Evolutionary conservation across 2,888 invertebrate species (phyloP).

Genomic region (Apamea epomidion): DNA sequence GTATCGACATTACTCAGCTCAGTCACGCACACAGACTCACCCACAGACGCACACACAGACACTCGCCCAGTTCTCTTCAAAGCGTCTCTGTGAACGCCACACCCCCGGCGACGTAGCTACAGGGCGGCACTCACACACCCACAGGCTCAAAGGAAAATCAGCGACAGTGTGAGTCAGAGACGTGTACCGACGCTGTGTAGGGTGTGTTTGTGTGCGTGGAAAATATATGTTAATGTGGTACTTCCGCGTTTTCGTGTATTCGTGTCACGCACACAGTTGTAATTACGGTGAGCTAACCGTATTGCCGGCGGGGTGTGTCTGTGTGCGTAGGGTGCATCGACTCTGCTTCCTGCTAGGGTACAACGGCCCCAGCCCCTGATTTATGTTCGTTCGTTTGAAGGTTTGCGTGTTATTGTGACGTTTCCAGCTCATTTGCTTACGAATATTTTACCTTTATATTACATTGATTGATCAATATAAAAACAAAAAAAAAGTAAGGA

Average conservation of each 20-base stretch:
- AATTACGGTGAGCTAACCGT: slow-evolving; percentile 38
- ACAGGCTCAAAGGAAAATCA: slow-evolving; percentile 71
- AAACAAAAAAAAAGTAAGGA: slow-evolving; percentile 57
- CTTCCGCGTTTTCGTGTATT: slow-evolving; percentile 86
- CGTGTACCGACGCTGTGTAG: slow-evolving; percentile 67
- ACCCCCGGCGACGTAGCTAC: slow-evolving; percentile 81
- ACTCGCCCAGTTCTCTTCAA: slow-evolving; percentile 73
- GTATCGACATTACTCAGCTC: slow-evolving; percentile 69
- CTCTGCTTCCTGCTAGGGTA: slow-evolving; percentile 88
- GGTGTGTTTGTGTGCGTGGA: slow-evolving; percentile 76
- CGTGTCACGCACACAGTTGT: slow-evolving; percentile 81
- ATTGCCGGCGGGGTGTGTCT: slow-evolving; percentile 55
- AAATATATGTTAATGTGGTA: slow-evolving; percentile 87
- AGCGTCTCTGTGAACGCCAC: slow-evolving; percentile 78
- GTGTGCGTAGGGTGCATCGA: slow-evolving; percentile 88
- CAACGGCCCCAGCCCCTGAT: slow-evolving; percentile 87
- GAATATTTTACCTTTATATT: slow-evolving; percentile 67
- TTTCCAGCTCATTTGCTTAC: slow-evolving; percentile 77
- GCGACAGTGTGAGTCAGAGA: slow-evolving; percentile 64
- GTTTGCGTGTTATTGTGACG: slow-evolving; percentile 87
- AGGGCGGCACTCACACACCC: slow-evolving; percentile 84
- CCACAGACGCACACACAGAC: slow-evolving; percentile 68
- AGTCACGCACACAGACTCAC: slow-evolving; percentile 61
- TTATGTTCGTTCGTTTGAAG: slow-evolving; percentile 84
- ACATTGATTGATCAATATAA: slow-evolving; percentile 72